phyloP scores from a whole-genome alignment of 2,888 invertebrate genomes.

The Catonia carolina region DNA sequence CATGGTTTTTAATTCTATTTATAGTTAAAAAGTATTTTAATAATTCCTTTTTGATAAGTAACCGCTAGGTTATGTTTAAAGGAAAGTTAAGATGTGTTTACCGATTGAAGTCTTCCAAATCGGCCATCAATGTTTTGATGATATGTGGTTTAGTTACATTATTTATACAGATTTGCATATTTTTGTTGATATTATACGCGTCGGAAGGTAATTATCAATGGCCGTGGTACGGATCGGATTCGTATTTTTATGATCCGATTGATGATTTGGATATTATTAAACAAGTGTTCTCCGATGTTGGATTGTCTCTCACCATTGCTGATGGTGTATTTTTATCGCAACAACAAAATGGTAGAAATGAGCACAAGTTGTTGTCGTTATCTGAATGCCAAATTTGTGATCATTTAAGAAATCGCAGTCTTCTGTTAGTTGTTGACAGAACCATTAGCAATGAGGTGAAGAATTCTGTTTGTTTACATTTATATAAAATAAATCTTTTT shows the following conservation, averaged over 20 bases:
- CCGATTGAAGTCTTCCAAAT: too few species aligned
- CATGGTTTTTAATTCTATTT: too few species aligned
- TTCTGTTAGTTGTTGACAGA: too few species aligned
- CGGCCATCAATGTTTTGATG: too few species aligned
- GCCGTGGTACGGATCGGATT: neutral
- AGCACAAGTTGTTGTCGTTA: neutral
- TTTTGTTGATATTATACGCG: conserved; percentile 3
- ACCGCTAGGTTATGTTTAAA: too few species aligned
- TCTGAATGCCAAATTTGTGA: too few species aligned
- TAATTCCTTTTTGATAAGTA: too few species aligned
- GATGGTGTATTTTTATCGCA: conserved; percentile 5
- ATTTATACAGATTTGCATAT: neutral
- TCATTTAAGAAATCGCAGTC: too few species aligned
- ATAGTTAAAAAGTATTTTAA: too few species aligned
- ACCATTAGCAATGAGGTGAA: neutral
- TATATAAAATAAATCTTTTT: too few species aligned
- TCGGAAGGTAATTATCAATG: conserved; percentile 14
- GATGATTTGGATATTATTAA: conserved; percentile 18
- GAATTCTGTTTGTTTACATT: neutral
- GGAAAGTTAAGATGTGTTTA: too few species aligned
- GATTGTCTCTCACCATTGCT: conserved; percentile 1
- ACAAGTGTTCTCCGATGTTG: conserved; percentile 7
- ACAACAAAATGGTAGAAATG: neutral
- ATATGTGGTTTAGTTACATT: too few species aligned
- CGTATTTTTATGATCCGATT: neutral